These are phyloP conservation scores for Aphaenogaster ashmeadi DNA, from an alignment of 1,140 invertebrate species.

Conservation along the genomic window DNA sequence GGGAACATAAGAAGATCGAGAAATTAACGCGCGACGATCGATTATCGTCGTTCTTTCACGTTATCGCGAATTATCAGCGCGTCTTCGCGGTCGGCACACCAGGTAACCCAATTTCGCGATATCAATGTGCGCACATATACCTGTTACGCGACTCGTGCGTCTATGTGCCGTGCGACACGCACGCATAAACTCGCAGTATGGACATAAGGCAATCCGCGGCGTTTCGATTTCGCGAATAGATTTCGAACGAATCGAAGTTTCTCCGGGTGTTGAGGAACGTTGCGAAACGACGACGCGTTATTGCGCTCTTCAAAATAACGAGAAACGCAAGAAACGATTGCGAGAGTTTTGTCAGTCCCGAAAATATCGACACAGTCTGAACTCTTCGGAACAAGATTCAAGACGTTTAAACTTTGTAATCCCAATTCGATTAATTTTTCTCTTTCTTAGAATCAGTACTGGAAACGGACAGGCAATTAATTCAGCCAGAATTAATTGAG, in stretches of 20 bases:
- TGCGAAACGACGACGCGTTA: not conserved
- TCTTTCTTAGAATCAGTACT: not conserved
- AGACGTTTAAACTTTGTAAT: not conserved
- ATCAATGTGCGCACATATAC: slow-evolving; percentile 50
- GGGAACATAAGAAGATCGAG: not conserved
- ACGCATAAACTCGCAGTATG: not conserved
- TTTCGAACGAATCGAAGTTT: slow-evolving; percentile 40
- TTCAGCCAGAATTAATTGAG: slow-evolving; percentile 18
- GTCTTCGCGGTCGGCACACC: slow-evolving; percentile 35
- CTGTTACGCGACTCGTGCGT: slow-evolving; percentile 26
- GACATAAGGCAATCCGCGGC: not conserved
- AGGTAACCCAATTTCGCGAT: slow-evolving; percentile 76
- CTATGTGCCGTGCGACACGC: slow-evolving; percentile 3
- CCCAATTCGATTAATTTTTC: not conserved
- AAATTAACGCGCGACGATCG: slow-evolving; percentile 32
- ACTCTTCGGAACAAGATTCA: not conserved
- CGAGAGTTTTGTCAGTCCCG: not conserved
- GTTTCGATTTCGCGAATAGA: slow-evolving; percentile 37
- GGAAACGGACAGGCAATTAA: too few relatives aligned
- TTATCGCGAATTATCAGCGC: slow-evolving; percentile 74
- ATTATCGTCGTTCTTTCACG: slow-evolving; percentile 44
- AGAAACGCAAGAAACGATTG: not conserved
- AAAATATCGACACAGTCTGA: not conserved
- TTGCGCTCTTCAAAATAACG: not conserved
- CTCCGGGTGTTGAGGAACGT: slow-evolving; percentile 12